Evolutionary conservation across 1,140 invertebrate genomes (phyloP).

Genomic region (Drosophila quadrilineata): DNA sequence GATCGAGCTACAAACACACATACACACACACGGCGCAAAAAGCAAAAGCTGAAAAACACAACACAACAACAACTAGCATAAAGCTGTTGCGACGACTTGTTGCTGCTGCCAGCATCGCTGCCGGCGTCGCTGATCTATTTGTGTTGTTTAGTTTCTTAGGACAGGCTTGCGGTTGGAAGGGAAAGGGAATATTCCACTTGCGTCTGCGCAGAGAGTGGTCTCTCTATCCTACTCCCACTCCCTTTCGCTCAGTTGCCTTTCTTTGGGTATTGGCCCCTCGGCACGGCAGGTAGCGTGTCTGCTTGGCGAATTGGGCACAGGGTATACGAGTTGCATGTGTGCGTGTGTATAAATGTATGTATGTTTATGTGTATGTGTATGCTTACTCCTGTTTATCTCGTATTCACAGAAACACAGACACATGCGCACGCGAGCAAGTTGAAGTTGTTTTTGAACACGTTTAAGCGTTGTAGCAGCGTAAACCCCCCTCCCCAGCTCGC

Average conservation of each 20-base stretch:
- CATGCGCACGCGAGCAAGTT: conserved; percentile 31
- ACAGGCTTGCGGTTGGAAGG: too few relatives aligned
- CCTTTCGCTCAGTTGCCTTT: background rate
- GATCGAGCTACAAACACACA: background rate
- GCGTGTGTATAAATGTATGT: background rate
- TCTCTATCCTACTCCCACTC: background rate
- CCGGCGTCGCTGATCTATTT: conserved; percentile 44
- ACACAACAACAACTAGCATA: conserved; percentile 10
- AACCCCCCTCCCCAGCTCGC: background rate
- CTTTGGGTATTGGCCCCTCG: too few relatives aligned
- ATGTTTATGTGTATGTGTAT: conserved; percentile 7
- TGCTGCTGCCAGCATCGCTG: background rate
- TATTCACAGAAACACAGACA: conserved; percentile 14
- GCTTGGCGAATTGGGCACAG: conserved; percentile 40
- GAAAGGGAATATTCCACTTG: too few relatives aligned
- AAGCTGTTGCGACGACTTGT: background rate
- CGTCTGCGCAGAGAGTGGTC: background rate
- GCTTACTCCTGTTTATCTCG: conserved; percentile 42
- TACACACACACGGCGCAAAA: conserved; percentile 18
- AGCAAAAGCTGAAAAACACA: conserved; percentile 36
- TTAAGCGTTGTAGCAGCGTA: conserved; percentile 27
- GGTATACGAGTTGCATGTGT: conserved; percentile 13
- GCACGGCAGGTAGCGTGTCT: conserved; percentile 4
- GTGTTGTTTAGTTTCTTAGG: conserved; percentile 24
- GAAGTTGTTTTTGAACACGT: conserved; percentile 65